These are phyloP conservation scores for Tachysurus fulvidraco DNA, from an alignment of 2,113 vertebrate genomes.

Conservation along the genomic window DNA sequence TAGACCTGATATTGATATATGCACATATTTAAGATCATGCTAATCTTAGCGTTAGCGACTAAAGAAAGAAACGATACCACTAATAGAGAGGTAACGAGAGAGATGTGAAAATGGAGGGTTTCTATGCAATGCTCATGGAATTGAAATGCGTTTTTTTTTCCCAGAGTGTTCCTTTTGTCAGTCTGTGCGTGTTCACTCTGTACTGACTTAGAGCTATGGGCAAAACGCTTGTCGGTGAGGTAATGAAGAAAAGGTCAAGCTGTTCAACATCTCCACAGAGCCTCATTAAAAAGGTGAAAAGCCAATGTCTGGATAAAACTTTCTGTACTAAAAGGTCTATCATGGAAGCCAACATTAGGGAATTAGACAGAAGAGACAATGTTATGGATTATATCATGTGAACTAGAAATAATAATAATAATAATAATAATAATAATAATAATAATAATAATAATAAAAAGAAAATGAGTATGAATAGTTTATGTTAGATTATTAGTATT, in stretches of 20 bases:
- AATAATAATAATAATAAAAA: neutral
- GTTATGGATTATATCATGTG: neutral
- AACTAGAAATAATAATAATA: neutral
- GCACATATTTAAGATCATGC: conserved; percentile 24
- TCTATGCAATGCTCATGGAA: neutral
- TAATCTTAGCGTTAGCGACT: neutral
- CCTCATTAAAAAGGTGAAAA: conserved; percentile 48
- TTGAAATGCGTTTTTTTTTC: neutral
- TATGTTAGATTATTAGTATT: neutral
- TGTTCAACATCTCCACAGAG: conserved; percentile 31
- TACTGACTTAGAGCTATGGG: conserved; percentile 18
- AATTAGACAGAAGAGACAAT: neutral
- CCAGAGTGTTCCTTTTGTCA: conserved; percentile 7
- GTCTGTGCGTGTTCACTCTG: conserved; percentile 2
- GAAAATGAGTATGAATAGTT: neutral
- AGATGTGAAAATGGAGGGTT: neutral
- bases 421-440: no score
- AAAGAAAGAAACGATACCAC: neutral
- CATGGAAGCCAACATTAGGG: conserved; percentile 21
- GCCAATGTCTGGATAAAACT: conserved; percentile 14
- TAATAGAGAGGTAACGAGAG: neutral
- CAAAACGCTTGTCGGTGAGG: conserved; percentile 2
- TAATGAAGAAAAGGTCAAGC: conserved; percentile 49
- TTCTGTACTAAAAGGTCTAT: conserved; percentile 17
- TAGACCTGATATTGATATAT: conserved; percentile 6